These are phyloP conservation scores for Cherax destructor DNA, from an alignment of 1,140 invertebrate genomes.

Conservation along the genomic window DNA sequence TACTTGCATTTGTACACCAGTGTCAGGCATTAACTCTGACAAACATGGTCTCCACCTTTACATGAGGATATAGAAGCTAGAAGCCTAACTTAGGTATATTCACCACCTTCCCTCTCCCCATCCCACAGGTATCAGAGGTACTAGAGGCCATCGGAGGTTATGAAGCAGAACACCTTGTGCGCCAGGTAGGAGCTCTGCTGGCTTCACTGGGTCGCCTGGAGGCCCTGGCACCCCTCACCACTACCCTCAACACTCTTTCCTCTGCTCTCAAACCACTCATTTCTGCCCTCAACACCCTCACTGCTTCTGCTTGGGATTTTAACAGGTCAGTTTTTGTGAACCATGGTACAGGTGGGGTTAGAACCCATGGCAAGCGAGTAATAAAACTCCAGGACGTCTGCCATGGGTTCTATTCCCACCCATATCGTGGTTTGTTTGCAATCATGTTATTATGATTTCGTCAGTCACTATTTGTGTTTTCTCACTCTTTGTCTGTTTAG, in stretches of 20 bases:
- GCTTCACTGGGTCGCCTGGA: slow-evolving; percentile 40
- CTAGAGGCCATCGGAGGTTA: slow-evolving; percentile 39
- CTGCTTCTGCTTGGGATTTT: slow-evolving; percentile 5
- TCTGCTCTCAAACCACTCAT: background rate
- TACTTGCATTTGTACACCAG: too few species aligned
- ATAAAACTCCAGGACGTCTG: too few species aligned
- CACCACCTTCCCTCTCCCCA: too few species aligned
- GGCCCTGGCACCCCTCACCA: slow-evolving; percentile 36
- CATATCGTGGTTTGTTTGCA: too few species aligned
- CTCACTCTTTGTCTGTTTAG: too few species aligned
- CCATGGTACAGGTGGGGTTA: too few species aligned
- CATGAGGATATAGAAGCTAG: too few species aligned
- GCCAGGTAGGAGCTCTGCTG: slow-evolving; percentile 28
- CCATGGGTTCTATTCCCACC: too few species aligned
- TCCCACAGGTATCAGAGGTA: slow-evolving; percentile 37
- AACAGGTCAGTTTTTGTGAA: slow-evolving; percentile 11
- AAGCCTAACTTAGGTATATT: too few species aligned
- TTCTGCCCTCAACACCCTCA: background rate
- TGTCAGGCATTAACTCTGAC: too few species aligned
- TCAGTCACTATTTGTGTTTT: background rate
- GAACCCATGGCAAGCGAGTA: too few species aligned
- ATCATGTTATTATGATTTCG: background rate
- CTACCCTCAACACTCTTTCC: background rate
- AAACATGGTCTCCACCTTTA: too few species aligned
- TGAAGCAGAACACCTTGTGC: slow-evolving; percentile 22